Evolutionary conservation across 2,113 vertebrate genomes (phyloP), one percentile per base, ranked within the genome.

Genomic region (Coptodon bakossiorum): DNA sequence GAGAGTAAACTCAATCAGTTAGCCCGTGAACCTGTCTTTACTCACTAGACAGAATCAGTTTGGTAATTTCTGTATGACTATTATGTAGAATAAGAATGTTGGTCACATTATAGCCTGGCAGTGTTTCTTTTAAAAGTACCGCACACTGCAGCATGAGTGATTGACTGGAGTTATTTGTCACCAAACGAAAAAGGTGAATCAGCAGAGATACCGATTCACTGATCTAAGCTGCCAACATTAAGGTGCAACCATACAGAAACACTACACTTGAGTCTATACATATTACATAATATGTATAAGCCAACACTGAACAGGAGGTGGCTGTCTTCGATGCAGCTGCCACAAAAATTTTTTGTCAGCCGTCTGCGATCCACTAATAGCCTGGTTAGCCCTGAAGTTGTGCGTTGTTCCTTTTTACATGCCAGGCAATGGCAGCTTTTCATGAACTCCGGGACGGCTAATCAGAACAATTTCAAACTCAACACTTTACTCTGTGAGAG

Each of bases 321-420:
- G 73, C 6, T 78, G 27, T 5, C 16, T 12, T 52, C 3, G 7
- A 7, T 7, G 27, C 2, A 78, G 73, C 17, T 34, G 45, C 43
- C 9, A 19, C 71, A 50, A 50, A 50, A 76, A 1, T 0, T 0
- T 19, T 29, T 19, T 50, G 27, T n/a, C 5, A 19, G 8, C 17
- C 4, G 1, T n/a, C 73, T n/a, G 73, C 6, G 6, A 29, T 31
- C 24, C 6, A 17, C 43, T 76, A 19, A 50, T 29, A 50, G 16
- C 71, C 71, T 76, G 43, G 40, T 19, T 29, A 50, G 43, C 10
- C 24, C 24, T 48, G 68, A 17, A 48, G 24, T 76, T 76, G 43
- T 76, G 24, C 14, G 2, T 52, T 50, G 16, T 52, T 78, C 27
- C 24, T 34, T 78, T 78, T 78, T n/a, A 78, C 27, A 48, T 52